Percentiles rank a stretch among this genome's conserved stretches.
phyloP scores from a whole-genome alignment of 2,888 invertebrate species.

The Drosophila hawaiiensis region DNA sequence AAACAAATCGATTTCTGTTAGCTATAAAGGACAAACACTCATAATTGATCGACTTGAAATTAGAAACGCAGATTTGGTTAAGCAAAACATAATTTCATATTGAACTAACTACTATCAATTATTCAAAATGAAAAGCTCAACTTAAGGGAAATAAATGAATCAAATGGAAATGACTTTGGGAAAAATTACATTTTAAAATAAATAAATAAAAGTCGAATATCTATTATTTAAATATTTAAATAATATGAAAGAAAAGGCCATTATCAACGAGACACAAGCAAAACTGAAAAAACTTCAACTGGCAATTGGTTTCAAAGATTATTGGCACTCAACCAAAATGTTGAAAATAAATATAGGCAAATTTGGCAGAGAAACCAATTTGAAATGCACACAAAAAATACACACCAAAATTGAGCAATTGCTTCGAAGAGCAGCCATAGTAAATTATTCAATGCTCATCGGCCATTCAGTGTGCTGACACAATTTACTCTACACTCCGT shows the following conservation, averaged over 20 bases:
- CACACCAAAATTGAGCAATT: background rate
- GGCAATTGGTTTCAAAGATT: no score
- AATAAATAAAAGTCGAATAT: background rate
- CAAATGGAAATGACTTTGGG: rapidly evolving
- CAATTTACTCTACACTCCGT: background rate
- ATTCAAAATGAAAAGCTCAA: background rate
- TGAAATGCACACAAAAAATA: background rate
- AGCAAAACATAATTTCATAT: background rate
- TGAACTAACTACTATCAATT: background rate
- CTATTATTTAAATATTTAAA: background rate
- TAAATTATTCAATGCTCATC: background rate
- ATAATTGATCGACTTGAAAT: background rate
- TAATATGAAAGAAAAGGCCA: background rate
- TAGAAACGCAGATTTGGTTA: background rate
- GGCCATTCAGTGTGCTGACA: background rate
- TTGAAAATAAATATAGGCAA: background rate
- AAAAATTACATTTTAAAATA: background rate
- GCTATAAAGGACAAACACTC: background rate
- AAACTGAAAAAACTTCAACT: no score
- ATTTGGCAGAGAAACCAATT: background rate
- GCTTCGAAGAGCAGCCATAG: background rate
- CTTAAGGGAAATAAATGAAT: background rate
- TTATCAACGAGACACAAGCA: background rate
- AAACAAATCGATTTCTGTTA: background rate
- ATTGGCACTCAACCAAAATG: background rate